These are phyloP conservation scores for Dinoponera quadriceps DNA, from an alignment of 1,140 invertebrate species.

Conservation along the genomic window DNA sequence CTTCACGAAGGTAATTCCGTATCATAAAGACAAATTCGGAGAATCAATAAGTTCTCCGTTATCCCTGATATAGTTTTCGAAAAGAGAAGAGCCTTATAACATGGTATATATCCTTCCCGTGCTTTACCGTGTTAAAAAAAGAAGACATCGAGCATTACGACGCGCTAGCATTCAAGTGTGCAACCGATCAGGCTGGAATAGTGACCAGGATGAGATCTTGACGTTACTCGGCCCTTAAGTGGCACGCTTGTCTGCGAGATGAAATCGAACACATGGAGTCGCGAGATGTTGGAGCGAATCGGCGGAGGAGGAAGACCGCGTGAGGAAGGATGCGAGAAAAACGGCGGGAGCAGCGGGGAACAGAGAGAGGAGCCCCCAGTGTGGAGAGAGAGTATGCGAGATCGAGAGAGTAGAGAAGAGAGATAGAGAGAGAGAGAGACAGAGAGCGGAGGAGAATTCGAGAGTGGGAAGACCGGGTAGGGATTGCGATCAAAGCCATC, in stretches of 20 bases:
- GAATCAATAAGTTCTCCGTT: background rate
- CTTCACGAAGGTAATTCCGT: background rate
- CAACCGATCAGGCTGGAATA: slow-evolving; percentile 24
- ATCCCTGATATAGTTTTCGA: background rate
- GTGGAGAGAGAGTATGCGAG: slow-evolving; percentile 47
- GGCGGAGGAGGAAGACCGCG: slow-evolving; percentile 10
- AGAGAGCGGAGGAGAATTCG: slow-evolving; percentile 70
- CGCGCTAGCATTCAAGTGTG: slow-evolving; percentile 9
- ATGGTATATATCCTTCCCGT: background rate
- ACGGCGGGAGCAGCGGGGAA: background rate
- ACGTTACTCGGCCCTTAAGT: slow-evolving; percentile 26
- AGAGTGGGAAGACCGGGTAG: slow-evolving; percentile 74
- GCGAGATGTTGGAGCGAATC: slow-evolving; percentile 34
- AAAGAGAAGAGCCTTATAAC: background rate
- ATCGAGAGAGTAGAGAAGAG: background rate
- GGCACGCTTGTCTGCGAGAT: slow-evolving; percentile 41
- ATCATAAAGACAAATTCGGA: background rate
- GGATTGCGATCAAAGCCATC: slow-evolving; percentile 86
- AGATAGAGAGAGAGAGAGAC: slow-evolving; percentile 28
- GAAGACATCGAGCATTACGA: background rate
- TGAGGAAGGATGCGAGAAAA: slow-evolving; percentile 52
- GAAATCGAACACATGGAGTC: slow-evolving; percentile 57
- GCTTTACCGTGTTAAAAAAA: background rate
- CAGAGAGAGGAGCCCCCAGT: slow-evolving; percentile 4
- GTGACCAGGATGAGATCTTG: slow-evolving; percentile 37